These are phyloP conservation scores for Stigmatopora argus DNA, from an alignment of 2,113 vertebrate genomes.

Conservation along the genomic window DNA sequence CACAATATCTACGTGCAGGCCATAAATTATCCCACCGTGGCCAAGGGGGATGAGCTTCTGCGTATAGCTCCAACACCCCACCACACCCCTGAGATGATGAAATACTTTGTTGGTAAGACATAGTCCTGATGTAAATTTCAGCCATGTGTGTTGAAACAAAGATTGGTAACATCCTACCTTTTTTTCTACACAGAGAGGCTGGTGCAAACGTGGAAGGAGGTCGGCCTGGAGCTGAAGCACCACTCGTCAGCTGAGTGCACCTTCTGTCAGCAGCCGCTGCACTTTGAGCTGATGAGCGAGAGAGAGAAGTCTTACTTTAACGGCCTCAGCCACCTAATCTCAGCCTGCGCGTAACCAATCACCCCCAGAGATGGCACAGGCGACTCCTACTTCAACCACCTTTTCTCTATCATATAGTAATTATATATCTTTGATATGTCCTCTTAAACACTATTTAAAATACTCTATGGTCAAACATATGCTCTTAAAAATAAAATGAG, in stretches of 20 bases:
- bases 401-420: conserved; percentile 53
- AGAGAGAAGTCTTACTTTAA: conserved; percentile 89
- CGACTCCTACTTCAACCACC: conserved; percentile 24
- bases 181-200: conserved; percentile 75
- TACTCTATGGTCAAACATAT: conserved; percentile 52
- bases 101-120: conserved; percentile 85
- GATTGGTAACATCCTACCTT: not conserved
- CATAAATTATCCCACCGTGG: conserved; percentile 93
- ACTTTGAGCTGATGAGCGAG: conserved; percentile 93
- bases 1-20: conserved; percentile 96
- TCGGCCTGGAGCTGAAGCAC: conserved; percentile 81
- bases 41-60: conserved; percentile 87
- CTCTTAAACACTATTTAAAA: conserved; percentile 48
- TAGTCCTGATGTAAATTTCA: not conserved
- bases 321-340: conserved; percentile 86
- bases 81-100: conserved; percentile 97
- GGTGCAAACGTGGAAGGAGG: conserved; percentile 82
- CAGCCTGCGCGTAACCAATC: conserved; percentile 76
- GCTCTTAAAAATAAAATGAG: conserved; percentile 14
- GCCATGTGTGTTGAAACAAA: not conserved
- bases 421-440: conserved; percentile 42
- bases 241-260: conserved; percentile 88
- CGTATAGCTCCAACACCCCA: conserved; percentile 93
- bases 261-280: conserved; percentile 90
- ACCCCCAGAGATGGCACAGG: conserved; percentile 12